These are phyloP conservation scores for Anthonomus grandis DNA, from an alignment of 1,140 invertebrate genomes.

Conservation along the genomic window DNA sequence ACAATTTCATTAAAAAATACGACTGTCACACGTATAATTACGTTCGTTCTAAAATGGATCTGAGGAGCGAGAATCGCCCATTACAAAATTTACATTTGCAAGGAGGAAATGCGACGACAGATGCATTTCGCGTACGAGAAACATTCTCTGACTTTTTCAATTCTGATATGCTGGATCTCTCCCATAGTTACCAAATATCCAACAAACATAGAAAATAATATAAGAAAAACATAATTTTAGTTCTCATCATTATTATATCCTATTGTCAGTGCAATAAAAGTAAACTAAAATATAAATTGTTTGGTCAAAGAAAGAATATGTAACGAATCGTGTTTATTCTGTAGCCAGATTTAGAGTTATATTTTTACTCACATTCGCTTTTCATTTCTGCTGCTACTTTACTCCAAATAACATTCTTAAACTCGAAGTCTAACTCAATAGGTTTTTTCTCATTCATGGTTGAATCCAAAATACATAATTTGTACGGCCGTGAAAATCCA, in stretches of 20 bases:
- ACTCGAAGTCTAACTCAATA: no score
- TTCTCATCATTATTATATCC: not conserved
- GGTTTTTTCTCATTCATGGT: conserved; percentile 9
- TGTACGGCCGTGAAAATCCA: not conserved
- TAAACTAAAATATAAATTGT: conserved; percentile 7
- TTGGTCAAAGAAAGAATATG: not conserved
- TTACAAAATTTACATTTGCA: conserved; percentile 17
- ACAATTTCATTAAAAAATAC: conserved; percentile 2
- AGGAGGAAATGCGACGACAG: conserved; percentile 14
- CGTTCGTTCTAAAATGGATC: not conserved
- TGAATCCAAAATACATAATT: not conserved
- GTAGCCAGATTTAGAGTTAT: not conserved
- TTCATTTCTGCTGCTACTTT: conserved; percentile 11
- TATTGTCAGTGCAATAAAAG: not conserved
- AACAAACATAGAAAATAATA: conserved; percentile 11
- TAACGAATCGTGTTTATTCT: not conserved
- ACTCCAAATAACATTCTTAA: conserved; percentile 11
- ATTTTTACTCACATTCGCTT: not conserved
- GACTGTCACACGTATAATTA: conserved; percentile 1
- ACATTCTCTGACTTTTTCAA: conserved; percentile 16
- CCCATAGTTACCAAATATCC: not conserved
- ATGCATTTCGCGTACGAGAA: conserved; percentile 10
- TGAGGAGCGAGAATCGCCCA: not conserved
- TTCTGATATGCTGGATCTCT: not conserved
- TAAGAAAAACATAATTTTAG: no score